Evolutionary conservation across 2,797 vertebrate species (phyloP).

Genomic region (Ambastaia sidthimunki): DNA sequence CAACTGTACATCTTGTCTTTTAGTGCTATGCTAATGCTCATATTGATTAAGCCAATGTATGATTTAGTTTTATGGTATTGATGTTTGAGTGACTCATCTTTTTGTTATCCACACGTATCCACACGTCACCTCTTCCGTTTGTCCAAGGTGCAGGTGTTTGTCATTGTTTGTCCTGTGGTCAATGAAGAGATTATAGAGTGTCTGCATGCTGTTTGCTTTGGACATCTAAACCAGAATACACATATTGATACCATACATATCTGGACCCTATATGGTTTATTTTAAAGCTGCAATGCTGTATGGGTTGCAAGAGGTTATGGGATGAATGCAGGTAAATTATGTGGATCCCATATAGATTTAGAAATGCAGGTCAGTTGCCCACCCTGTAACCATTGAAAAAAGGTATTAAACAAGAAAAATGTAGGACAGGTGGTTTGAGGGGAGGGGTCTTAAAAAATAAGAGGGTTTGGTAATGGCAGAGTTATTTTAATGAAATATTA

Average conservation of each 20-base stretch:
- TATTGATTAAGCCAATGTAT: neutral
- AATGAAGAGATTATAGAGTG: slow-evolving; percentile 24
- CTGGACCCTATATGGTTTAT: no score
- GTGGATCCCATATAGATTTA: no score
- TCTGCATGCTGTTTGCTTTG: neutral
- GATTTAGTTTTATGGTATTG: neutral
- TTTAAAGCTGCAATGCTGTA: neutral
- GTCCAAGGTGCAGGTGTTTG: slow-evolving; percentile 36
- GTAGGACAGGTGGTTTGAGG: no score
- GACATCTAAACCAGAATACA: neutral
- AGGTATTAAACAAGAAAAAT: no score
- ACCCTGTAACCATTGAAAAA: no score
- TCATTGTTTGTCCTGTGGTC: slow-evolving; percentile 5
- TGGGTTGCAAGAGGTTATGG: neutral
- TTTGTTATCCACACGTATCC: neutral
- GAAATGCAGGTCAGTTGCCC: no score
- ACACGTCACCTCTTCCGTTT: slow-evolving; percentile 6
- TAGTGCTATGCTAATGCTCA: neutral
- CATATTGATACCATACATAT: neutral
- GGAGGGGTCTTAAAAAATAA: no score
- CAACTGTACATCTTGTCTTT: neutral
- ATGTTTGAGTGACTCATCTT: slow-evolving; percentile 29
- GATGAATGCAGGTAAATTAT: neutral
- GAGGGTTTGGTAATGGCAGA: no score
- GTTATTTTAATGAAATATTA: no score